Base-by-base conservation (phyloP, 2,113 vertebrate species). In the Corythaixoides concolor region DNA sequence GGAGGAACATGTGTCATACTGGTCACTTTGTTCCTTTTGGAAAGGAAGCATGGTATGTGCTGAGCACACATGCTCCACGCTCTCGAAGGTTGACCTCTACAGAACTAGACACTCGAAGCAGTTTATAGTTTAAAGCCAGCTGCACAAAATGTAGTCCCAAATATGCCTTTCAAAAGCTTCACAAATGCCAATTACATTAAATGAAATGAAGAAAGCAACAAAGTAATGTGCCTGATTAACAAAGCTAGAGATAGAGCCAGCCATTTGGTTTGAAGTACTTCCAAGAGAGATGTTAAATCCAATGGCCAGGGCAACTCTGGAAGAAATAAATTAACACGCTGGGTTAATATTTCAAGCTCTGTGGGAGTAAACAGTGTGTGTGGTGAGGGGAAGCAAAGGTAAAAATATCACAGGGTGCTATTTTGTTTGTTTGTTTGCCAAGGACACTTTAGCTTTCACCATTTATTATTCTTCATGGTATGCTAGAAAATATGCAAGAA, bases 321-420 rank as follows among this genome's bases (percentile, higher is more conserved):
- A 96, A 93, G 84, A 95, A 97, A 90, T 72, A 93, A 96, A 92
- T 93, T 92, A 93, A 68, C 79, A 50, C 79, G 74, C 92, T 85
- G 83, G 64, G 86, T 85, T 95, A 95, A 79, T 94, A 90, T 86
- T 97, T 94, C 90, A 89, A 93, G 58, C 86, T 88, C 92, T 45
- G 39, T 89, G 88, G 94, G 86, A 90, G 80, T 77, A 68, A 92
- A 82, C 80, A 80, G 52, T 64, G 28, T 75, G 76, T 69, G 69
- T 87, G 60, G 73, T 87, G 53, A 78, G 66, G 49, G 49, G 66
- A 90, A 89, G 56, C 76, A 94, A 89, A 90, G 66, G 88, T 90
- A 91, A 92, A 95, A 96, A 84, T 75, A 94, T 82, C 86, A 76
- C 45, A 60, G 76, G 64, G 77, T 85, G 69, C 53, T 89, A 50